These are phyloP conservation scores for Merluccius polli DNA, from an alignment of 2,797 vertebrate species.

Conservation along the genomic window DNA sequence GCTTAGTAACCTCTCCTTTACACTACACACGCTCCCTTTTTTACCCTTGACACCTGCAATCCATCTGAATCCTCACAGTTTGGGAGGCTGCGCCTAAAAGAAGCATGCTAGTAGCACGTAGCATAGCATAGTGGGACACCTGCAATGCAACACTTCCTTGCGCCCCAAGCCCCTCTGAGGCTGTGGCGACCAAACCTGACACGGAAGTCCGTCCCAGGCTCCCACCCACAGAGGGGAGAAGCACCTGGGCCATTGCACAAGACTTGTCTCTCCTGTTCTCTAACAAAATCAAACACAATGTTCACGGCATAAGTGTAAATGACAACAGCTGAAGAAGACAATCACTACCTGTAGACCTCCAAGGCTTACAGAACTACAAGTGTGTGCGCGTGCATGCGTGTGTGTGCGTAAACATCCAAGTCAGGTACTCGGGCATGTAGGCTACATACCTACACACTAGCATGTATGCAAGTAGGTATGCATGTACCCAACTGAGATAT, in stretches of 20 bases:
- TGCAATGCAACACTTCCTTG: background rate
- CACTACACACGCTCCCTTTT: too few species aligned
- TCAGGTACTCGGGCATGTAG: too few species aligned
- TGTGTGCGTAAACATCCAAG: constrained; percentile 11
- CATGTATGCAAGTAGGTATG: background rate
- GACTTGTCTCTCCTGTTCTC: too few species aligned
- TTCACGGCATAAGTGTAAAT: background rate
- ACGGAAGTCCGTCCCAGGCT: background rate
- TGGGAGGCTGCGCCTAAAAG: background rate
- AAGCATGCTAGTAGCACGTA: background rate
- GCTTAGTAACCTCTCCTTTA: background rate
- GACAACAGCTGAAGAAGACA: background rate
- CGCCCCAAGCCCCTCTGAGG: background rate
- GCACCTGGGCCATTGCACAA: too few species aligned
- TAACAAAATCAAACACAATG: background rate
- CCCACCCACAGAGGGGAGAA: background rate
- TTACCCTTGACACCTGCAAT: too few species aligned
- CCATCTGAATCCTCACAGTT: background rate
- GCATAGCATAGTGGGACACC: background rate
- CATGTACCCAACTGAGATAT: background rate
- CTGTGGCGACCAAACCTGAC: background rate
- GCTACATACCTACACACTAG: background rate
- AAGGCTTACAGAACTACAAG: constrained; percentile 12
- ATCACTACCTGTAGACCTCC: background rate
- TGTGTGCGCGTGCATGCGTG: constrained; percentile 6